Evolutionary conservation across 2,888 invertebrate genomes (phyloP).

Genomic region (Tridacna gigas): DNA sequence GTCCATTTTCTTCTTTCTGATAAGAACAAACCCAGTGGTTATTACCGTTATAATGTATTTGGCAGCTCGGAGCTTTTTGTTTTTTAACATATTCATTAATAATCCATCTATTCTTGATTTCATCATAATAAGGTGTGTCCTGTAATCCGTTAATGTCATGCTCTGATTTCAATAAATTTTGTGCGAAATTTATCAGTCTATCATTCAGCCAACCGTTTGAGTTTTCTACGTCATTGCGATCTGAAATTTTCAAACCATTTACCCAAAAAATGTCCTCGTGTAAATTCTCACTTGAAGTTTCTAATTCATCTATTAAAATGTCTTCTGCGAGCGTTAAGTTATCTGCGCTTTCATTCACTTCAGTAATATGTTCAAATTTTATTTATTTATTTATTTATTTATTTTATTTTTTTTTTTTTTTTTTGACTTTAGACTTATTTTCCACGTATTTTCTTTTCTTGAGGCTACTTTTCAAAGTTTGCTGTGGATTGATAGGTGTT

Average conservation of each 20-base stretch:
- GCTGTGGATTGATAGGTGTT: neutral
- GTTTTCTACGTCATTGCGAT: neutral
- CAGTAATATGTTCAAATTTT: too few relatives aligned
- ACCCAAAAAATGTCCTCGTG: too few relatives aligned
- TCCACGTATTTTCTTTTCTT: neutral
- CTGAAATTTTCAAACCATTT: too few relatives aligned
- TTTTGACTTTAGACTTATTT: neutral
- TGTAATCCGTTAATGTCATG: neutral
- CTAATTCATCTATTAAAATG: too few relatives aligned
- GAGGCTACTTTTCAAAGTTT: neutral
- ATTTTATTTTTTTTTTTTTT: too few relatives aligned
- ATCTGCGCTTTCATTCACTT: too few relatives aligned
- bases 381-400: too few relatives aligned
- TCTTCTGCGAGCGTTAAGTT: too few relatives aligned
- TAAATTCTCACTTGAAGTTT: too few relatives aligned
- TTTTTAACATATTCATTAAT: neutral
- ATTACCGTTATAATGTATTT: constrained; percentile 7
- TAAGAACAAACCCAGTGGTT: neutral
- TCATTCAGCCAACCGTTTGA: neutral
- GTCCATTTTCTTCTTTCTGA: constrained; percentile 10
- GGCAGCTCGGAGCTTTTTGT: neutral
- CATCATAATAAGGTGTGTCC: neutral
- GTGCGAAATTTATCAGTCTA: neutral
- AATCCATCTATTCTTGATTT: neutral
- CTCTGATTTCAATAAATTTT: neutral